Evolutionary conservation across 2,113 vertebrate species (phyloP).

Genomic region (Capricornis sumatraensis): DNA sequence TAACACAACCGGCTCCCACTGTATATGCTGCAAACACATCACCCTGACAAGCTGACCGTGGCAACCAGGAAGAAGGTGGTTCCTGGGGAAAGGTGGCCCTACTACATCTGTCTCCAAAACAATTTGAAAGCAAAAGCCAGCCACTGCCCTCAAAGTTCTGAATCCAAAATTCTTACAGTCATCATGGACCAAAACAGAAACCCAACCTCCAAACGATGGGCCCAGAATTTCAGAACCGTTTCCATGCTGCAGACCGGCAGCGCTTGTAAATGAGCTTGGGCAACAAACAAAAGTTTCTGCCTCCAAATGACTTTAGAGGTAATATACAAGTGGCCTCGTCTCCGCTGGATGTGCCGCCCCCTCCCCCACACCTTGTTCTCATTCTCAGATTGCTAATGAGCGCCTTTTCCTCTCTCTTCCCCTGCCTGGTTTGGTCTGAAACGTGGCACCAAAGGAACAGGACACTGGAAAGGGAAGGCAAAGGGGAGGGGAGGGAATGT

Average conservation of each 20-base stretch:
- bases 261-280: background rate
- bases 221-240: slow-evolving; percentile 27
- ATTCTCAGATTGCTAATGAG: slow-evolving; percentile 56
- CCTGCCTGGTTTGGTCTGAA: slow-evolving; percentile 74
- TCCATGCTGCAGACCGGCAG: slow-evolving; percentile 22
- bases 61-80: background rate
- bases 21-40: background rate
- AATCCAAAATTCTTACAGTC: background rate
- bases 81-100: background rate
- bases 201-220: background rate
- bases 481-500: background rate
- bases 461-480: slow-evolving; percentile 51
- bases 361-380: background rate
- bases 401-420: slow-evolving; percentile 64
- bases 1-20: background rate
- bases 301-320: slow-evolving; percentile 32
- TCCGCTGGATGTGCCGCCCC: background rate
- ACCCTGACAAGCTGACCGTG: background rate
- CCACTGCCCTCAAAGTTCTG: background rate
- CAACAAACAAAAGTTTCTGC: background rate
- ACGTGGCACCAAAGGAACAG: slow-evolving; percentile 78
- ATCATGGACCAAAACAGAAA: background rate
- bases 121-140: background rate
- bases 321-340: background rate
- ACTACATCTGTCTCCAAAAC: background rate